These are phyloP conservation scores for Baccha elongata DNA, from an alignment of 2,888 invertebrate species.

Conservation along the genomic window DNA sequence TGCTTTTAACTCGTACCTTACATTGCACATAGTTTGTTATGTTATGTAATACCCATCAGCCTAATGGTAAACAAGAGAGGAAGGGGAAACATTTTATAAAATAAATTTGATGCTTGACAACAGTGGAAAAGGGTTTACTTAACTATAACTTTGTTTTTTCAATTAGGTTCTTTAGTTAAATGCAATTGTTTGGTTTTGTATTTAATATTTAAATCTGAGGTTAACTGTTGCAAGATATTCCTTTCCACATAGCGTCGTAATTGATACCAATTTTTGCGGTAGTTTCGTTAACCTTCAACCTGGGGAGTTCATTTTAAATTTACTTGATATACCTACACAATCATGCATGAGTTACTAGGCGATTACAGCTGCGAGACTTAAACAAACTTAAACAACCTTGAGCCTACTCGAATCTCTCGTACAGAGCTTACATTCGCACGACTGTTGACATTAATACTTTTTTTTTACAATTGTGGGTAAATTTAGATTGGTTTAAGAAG, in stretches of 20 bases:
- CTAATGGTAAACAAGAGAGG: background rate
- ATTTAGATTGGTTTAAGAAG: background rate
- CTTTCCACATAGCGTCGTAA: slow-evolving; percentile 22
- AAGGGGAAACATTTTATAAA: slow-evolving; percentile 15
- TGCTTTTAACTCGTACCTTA: slow-evolving; percentile 6
- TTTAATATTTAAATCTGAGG: background rate
- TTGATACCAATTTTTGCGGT: slow-evolving; percentile 21
- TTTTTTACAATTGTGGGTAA: slow-evolving; percentile 18
- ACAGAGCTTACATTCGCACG: slow-evolving; percentile 14
- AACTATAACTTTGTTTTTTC: slow-evolving; percentile 3
- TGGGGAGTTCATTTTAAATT: slow-evolving; percentile 23
- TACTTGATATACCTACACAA: background rate
- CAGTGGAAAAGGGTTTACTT: background rate
- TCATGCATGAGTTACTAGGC: background rate
- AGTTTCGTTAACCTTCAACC: slow-evolving; percentile 35
- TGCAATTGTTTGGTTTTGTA: slow-evolving; percentile 31
- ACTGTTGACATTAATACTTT: slow-evolving; percentile 41
- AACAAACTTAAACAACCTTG: slow-evolving; percentile 46
- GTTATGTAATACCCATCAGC: slow-evolving; percentile 31
- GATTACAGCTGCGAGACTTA: slow-evolving; percentile 38
- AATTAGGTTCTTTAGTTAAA: background rate
- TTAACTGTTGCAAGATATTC: slow-evolving; percentile 14
- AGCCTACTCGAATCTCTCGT: slow-evolving; percentile 34
- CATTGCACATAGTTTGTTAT: slow-evolving; percentile 20
- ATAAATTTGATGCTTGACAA: slow-evolving; percentile 7